phyloP scores from a whole-genome alignment of 1,140 invertebrate genomes.

The Trigoniulus corallinus region DNA sequence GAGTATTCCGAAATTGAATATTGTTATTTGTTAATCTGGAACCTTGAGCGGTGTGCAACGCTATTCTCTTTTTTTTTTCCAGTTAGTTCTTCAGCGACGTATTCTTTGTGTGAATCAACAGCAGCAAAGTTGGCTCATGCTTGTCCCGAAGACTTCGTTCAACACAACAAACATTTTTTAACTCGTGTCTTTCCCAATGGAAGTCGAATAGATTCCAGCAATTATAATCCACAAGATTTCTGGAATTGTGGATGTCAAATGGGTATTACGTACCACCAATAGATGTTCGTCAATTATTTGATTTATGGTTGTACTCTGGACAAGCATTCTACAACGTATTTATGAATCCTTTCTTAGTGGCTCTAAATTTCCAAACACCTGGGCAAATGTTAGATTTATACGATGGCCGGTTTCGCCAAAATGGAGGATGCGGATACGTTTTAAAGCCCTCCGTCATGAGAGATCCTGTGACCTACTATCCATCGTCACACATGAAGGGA shows the following conservation, averaged over 20 bases:
- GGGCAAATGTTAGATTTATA: constrained; percentile 38
- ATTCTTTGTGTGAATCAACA: background rate
- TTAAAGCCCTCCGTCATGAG: constrained; percentile 38
- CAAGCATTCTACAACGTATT: background rate
- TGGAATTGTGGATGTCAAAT: constrained; percentile 41
- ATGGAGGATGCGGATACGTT: constrained; percentile 44
- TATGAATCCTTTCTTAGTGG: constrained; percentile 22
- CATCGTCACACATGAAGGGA: constrained; percentile 29
- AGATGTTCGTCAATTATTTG: background rate
- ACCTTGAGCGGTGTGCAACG: background rate
- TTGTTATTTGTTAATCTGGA: background rate
- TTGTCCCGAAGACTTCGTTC: constrained; percentile 34
- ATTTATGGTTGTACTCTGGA: background rate
- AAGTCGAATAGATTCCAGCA: constrained; percentile 36
- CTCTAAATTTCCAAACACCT: constrained; percentile 37
- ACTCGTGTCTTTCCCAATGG: constrained; percentile 35
- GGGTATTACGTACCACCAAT: constrained; percentile 22
- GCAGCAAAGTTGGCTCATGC: constrained; percentile 26
- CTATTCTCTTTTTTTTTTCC: too few species aligned
- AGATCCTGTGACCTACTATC: constrained; percentile 28
- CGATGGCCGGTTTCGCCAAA: constrained; percentile 39
- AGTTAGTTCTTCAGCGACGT: background rate
- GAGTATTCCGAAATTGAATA: constrained; percentile 10
- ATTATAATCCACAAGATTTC: constrained; percentile 39
- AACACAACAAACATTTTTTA: constrained; percentile 33